Conservation (phyloP, 2,888 invertebrate species). For the Dasypolia templi region DNA sequence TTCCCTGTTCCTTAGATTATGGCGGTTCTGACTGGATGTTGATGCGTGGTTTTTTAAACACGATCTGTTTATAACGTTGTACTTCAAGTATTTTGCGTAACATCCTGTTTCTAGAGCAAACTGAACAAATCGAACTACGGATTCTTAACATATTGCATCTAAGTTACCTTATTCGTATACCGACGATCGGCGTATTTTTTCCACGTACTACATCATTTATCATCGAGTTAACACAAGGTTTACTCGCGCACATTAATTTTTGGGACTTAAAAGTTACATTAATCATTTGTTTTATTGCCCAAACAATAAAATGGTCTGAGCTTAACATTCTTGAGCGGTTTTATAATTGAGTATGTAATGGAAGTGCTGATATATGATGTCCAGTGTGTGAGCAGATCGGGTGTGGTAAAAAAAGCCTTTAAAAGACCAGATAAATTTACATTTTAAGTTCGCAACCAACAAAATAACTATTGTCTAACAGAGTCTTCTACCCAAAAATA, state of each 20-base stretch:
- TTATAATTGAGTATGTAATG: constrained; percentile 5
- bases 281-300: constrained; percentile 47
- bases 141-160: constrained; percentile 4
- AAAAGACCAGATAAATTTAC: neutral
- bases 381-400: neutral
- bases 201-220: constrained; percentile 36
- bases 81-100: constrained; percentile 12
- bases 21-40: neutral
- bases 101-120: constrained; percentile 19
- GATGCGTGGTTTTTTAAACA: constrained; percentile 8
- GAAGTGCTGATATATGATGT: neutral
- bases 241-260: constrained; percentile 40
- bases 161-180: neutral
- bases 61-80: neutral
- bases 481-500: neutral
- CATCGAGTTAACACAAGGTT: constrained; percentile 47
- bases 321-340: constrained; percentile 7
- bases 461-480: neutral
- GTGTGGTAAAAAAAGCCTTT: neutral
- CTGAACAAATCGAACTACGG: neutral
- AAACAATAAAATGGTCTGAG: constrained; percentile 22
- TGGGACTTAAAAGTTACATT: constrained; percentile 38
- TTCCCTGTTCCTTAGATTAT: constrained; percentile 31
- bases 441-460: neutral
- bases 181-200: neutral